Percentiles rank a stretch among this genome's conserved stretches.
phyloP scores from a whole-genome alignment of 2,888 invertebrate genomes.

The Deladenus siricidicola region DNA sequence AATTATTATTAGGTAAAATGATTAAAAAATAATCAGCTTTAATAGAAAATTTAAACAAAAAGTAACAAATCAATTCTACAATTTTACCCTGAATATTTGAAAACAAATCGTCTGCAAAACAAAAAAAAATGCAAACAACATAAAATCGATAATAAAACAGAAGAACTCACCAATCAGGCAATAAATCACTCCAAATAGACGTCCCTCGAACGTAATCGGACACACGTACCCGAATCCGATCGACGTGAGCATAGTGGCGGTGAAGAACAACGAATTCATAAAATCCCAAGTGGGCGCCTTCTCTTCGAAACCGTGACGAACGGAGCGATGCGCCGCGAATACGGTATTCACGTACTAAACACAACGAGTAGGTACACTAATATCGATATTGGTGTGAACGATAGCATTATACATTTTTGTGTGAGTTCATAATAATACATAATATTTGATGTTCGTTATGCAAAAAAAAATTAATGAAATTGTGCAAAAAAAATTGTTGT shows the following conservation, averaged over 20 bases:
- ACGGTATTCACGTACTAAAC: constrained; percentile 41
- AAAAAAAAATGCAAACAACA: neutral
- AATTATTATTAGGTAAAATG: too few species aligned
- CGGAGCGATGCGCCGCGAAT: constrained; percentile 41
- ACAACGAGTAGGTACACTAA: too few species aligned
- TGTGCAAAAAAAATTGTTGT: too few species aligned
- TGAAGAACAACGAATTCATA: constrained; percentile 34
- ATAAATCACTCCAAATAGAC: constrained; percentile 78
- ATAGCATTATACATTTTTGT: too few species aligned
- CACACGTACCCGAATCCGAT: constrained; percentile 48
- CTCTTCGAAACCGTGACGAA: constrained; percentile 50
- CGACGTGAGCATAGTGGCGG: constrained; percentile 39
- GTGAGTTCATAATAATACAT: too few species aligned
- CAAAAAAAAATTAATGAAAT: too few species aligned
- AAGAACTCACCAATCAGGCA: constrained; percentile 62
- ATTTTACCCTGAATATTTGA: too few species aligned
- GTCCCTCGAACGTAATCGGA: constrained; percentile 60
- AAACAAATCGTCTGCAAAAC: constrained; percentile 7
- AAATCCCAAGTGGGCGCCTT: constrained; percentile 41
- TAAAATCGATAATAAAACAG: neutral
- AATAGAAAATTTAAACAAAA: too few species aligned
- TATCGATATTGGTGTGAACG: too few species aligned
- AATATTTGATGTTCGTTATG: too few species aligned
- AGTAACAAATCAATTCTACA: too few species aligned
- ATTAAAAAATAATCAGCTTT: too few species aligned